Conservation (phyloP, 2,888 invertebrate genomes). For the Eupithecia centaureata region DNA sequence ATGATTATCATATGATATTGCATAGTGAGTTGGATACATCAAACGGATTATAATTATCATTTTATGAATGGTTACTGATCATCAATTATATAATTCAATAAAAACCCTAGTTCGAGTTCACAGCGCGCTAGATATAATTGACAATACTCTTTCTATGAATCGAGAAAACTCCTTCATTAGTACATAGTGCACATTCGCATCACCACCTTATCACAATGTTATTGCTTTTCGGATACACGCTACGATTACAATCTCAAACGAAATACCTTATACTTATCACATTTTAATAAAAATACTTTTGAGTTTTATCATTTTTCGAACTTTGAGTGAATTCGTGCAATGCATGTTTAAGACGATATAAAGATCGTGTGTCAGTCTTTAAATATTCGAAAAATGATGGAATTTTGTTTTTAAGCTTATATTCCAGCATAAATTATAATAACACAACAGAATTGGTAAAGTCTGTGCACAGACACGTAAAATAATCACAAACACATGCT, state of each 20-base stretch:
- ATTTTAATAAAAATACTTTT: slow-evolving; percentile 74
- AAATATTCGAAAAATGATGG: slow-evolving; percentile 62
- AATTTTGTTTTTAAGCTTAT: slow-evolving; percentile 63
- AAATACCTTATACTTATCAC: slow-evolving; percentile 69
- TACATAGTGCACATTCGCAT: slow-evolving; percentile 64
- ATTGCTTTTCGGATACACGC: slow-evolving; percentile 81
- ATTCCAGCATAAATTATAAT: slow-evolving; percentile 83
- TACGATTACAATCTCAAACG: slow-evolving; percentile 67
- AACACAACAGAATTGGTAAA: slow-evolving; percentile 63
- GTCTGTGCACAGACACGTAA: slow-evolving; percentile 45
- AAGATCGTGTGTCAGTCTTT: slow-evolving; percentile 71
- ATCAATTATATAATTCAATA: neutral
- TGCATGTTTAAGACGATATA: slow-evolving; percentile 54
- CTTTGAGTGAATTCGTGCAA: slow-evolving; percentile 54
- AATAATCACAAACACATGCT: slow-evolving; percentile 79
- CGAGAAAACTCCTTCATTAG: slow-evolving; percentile 61
- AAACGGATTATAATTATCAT: neutral
- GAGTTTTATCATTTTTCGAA: slow-evolving; percentile 55
- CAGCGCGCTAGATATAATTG: slow-evolving; percentile 67
- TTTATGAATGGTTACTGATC: neutral
- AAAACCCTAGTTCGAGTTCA: slow-evolving; percentile 51
- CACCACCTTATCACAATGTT: slow-evolving; percentile 78
- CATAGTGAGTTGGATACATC: neutral
- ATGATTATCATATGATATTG: neutral
- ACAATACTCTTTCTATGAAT: slow-evolving; percentile 71